Evolutionary conservation across 2,888 invertebrate genomes (phyloP).

Genomic region (Oasisia sp.): DNA sequence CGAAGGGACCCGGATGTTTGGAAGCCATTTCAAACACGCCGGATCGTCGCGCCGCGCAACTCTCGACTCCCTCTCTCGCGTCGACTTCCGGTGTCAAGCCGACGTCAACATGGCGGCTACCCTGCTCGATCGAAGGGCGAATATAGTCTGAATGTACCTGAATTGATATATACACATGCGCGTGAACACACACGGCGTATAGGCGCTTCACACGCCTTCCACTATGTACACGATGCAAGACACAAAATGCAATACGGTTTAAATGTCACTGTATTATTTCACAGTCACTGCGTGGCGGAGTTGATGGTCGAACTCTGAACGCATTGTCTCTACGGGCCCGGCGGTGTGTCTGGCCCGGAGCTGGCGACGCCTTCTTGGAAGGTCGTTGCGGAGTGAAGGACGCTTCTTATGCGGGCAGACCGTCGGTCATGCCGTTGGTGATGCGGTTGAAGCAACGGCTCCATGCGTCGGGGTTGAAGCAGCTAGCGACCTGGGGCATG

Average conservation of each 20-base stretch:
- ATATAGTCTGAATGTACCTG: constrained; percentile 1
- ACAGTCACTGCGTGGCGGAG: constrained; percentile 13
- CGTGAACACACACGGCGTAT: background rate
- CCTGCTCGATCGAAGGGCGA: background rate
- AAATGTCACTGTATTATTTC: constrained; percentile 17
- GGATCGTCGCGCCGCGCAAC: background rate
- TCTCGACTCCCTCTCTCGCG: background rate
- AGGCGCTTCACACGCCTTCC: background rate
- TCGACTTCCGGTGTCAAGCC: background rate
- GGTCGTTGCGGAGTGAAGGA: background rate
- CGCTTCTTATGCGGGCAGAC: background rate
- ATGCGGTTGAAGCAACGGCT: constrained; percentile 31
- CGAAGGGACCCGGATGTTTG: constrained; percentile 17
- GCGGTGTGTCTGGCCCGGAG: background rate
- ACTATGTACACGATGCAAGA: constrained; percentile 1
- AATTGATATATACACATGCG: constrained; percentile 9
- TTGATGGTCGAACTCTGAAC: background rate
- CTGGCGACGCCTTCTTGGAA: constrained; percentile 6
- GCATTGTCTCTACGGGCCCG: background rate
- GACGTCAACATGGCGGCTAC: background rate
- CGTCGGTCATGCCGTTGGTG: constrained; percentile 17
- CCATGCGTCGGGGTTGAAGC: constrained; percentile 39
- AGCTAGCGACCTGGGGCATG: constrained; percentile 35
- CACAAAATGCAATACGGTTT: constrained; percentile 13
- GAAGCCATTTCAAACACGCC: constrained; percentile 12